These are phyloP conservation scores for Natator depressus DNA, from an alignment of 2,113 vertebrate species.

Conservation along the genomic window DNA sequence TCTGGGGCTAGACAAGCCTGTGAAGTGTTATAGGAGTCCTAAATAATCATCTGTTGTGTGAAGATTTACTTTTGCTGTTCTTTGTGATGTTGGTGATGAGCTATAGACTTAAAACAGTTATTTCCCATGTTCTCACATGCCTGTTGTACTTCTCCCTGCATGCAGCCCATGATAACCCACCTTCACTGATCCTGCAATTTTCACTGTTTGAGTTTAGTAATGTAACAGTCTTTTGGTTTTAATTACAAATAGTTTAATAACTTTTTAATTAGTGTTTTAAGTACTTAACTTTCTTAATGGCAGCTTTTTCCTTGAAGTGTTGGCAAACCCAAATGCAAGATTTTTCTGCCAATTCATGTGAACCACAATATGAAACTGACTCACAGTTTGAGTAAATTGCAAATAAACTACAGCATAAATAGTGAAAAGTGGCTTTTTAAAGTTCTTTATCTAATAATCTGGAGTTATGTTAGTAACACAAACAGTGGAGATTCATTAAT, in stretches of 20 bases:
- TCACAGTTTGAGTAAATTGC: too few species aligned
- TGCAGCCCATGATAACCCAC: not conserved
- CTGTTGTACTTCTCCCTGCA: not conserved
- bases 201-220: not conserved
- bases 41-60: not conserved
- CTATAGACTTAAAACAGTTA: too few species aligned
- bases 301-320: not conserved
- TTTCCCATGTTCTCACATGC: not conserved
- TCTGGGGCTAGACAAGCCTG: accelerated
- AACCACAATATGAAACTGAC: not conserved
- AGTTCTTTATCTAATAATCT: not conserved
- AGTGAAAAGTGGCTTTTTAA: not conserved
- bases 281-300: not conserved
- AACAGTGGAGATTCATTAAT: not conserved
- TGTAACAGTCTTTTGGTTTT: not conserved
- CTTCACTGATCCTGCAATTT: not conserved
- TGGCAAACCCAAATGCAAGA: not conserved
- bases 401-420: not conserved
- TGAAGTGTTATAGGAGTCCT: accelerated
- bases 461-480: not conserved
- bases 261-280: not conserved
- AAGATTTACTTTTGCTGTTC: accelerated
- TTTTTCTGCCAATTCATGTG: not conserved
- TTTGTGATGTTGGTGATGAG: not conserved
- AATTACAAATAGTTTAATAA: not conserved